A percentile compares a stretch with the other conserved stretches of the same genome.
phyloP scores from a whole-genome alignment of 2,113 vertebrate species.

The Acanthochromis polyacanthus region DNA sequence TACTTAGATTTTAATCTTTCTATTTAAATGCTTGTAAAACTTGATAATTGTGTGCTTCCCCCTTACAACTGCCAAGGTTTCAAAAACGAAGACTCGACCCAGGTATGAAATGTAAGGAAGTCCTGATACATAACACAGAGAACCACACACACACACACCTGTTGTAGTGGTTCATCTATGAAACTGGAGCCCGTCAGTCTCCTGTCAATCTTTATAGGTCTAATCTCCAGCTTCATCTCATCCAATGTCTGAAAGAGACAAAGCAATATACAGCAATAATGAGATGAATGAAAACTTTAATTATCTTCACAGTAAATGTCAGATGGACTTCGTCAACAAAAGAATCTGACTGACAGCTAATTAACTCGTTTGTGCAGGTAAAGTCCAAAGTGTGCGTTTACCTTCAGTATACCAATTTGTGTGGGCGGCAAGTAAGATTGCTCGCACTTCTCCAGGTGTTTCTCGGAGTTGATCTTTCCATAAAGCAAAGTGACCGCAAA shows the following conservation, averaged over 20 bases:
- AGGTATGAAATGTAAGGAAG: background rate
- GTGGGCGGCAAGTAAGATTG: constrained; percentile 93
- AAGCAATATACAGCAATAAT: constrained; percentile 16
- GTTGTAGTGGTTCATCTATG: constrained; percentile 98
- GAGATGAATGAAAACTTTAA: background rate
- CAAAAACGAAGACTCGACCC: background rate
- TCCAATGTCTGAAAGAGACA: constrained; percentile 89
- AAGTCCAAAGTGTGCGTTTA: constrained; percentile 63
- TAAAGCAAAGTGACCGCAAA: constrained; percentile 95
- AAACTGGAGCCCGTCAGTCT: constrained; percentile 96
- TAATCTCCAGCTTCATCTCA: constrained; percentile 95
- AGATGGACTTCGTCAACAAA: background rate
- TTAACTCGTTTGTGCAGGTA: background rate
- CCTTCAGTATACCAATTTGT: constrained; percentile 92
- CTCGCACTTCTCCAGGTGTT: constrained; percentile 95
- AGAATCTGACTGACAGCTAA: background rate
- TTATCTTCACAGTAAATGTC: background rate
- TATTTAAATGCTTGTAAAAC: no score
- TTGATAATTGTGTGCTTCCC: background rate
- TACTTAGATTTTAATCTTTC: no score
- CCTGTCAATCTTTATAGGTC: constrained; percentile 95
- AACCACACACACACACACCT: constrained; percentile 83
- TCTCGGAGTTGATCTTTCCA: constrained; percentile 98
- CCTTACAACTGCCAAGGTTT: background rate
- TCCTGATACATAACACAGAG: background rate